These are phyloP conservation scores for Tragelaphus buxtoni DNA, from an alignment of 2,113 vertebrate genomes.

Conservation along the genomic window DNA sequence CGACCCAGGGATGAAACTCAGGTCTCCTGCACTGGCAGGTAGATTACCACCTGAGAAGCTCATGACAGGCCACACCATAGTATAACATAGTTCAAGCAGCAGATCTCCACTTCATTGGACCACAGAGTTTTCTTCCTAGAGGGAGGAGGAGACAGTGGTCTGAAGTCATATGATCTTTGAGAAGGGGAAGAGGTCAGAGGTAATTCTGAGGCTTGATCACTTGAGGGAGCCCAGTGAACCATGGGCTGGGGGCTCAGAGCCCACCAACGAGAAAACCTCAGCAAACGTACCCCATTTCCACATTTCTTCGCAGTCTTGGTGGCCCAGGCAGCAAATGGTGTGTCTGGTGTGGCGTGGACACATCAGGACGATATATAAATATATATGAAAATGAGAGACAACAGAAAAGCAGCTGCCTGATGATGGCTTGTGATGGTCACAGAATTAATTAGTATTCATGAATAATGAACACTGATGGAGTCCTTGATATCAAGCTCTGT, in stretches of 20 bases:
- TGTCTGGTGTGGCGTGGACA: background rate
- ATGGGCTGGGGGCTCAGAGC: background rate
- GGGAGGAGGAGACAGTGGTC: background rate
- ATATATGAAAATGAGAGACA: background rate
- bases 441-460: background rate
- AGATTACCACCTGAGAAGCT: background rate
- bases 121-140: background rate
- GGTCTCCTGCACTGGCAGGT: background rate
- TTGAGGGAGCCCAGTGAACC: background rate
- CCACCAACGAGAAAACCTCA: background rate
- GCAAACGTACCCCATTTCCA: background rate
- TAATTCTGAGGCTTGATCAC: background rate
- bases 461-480: background rate
- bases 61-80: background rate
- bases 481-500: background rate
- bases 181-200: background rate
- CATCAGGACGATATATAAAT: background rate
- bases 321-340: background rate
- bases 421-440: background rate
- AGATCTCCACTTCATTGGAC: background rate
- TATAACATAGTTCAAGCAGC: background rate
- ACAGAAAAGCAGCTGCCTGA: background rate
- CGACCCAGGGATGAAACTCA: background rate
- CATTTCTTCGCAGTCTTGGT: background rate
- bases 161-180: background rate